These are phyloP conservation scores for Cheilosia urbana DNA, from an alignment of 2,888 invertebrate species.

Conservation along the genomic window DNA sequence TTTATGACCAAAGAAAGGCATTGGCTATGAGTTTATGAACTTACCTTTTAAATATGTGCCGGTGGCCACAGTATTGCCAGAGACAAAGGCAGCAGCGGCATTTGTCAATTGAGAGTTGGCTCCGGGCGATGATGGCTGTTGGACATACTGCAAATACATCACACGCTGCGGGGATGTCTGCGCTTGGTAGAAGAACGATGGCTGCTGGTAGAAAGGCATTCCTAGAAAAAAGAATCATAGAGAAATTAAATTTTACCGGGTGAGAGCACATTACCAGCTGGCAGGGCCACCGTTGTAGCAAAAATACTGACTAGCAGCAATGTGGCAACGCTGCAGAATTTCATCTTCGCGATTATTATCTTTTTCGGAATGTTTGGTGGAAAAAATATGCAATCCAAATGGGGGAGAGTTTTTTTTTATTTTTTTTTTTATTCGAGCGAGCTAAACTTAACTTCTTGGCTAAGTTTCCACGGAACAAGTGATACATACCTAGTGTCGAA, in stretches of 20 bases:
- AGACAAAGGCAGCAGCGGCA: slow-evolving; percentile 80
- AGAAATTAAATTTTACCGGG: neutral
- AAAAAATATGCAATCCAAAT: slow-evolving; percentile 20
- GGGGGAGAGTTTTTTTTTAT: slow-evolving; percentile 76
- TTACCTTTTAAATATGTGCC: slow-evolving; percentile 83
- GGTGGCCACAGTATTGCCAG: slow-evolving; percentile 82
- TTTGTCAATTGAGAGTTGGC: slow-evolving; percentile 80
- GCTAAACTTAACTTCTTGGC: slow-evolving; percentile 83
- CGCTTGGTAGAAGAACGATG: slow-evolving; percentile 78
- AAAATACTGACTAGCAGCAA: slow-evolving; percentile 59
- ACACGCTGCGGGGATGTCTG: slow-evolving; percentile 79
- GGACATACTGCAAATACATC: slow-evolving; percentile 82
- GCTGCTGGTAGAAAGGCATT: slow-evolving; percentile 80
- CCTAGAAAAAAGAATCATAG: neutral
- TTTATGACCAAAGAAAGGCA: neutral
- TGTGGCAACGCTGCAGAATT: slow-evolving; percentile 32
- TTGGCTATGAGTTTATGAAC: slow-evolving; percentile 12
- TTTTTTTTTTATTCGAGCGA: slow-evolving; percentile 77
- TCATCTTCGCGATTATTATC: slow-evolving; percentile 45
- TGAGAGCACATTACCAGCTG: slow-evolving; percentile 52
- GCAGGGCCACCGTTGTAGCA: slow-evolving; percentile 53
- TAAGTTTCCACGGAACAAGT: slow-evolving; percentile 84
- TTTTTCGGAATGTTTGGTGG: slow-evolving; percentile 7
- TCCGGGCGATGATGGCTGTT: slow-evolving; percentile 80
- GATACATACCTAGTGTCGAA: slow-evolving; percentile 79